Conservation (phyloP, 2,797 vertebrate species). For the Thalassophryne amazonica region DNA sequence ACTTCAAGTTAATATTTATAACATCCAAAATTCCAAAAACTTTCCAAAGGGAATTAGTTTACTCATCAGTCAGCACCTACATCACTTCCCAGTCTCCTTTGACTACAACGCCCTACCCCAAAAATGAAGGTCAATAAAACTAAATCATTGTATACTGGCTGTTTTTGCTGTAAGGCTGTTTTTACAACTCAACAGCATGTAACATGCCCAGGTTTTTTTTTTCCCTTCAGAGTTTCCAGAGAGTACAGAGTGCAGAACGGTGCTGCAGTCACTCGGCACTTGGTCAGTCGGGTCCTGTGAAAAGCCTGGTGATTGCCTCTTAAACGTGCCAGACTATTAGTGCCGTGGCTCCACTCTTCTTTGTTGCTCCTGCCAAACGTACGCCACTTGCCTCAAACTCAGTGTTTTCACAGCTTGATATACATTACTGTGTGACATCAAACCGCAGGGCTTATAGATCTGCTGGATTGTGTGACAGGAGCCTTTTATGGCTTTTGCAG, state of each 20-base stretch:
- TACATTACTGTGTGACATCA: conserved; percentile 62
- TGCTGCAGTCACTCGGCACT: conserved; percentile 38
- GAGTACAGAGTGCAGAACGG: conserved; percentile 14
- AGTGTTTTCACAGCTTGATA: conserved; percentile 67
- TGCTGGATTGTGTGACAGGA: conserved; percentile 57
- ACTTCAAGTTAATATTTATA: no score
- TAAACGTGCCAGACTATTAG: conserved; percentile 61
- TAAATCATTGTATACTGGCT: conserved; percentile 20
- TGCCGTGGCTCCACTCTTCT: conserved; percentile 37
- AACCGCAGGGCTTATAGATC: conserved; percentile 59
- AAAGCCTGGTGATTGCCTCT: conserved; percentile 42
- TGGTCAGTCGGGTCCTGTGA: conserved; percentile 44
- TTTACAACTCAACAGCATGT: conserved; percentile 33
- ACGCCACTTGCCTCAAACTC: conserved; percentile 53
- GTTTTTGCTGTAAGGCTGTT: conserved; percentile 11
- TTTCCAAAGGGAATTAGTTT: background rate
- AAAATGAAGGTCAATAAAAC: conserved; percentile 18
- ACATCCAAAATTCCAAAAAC: background rate
- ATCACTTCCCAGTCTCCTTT: background rate
- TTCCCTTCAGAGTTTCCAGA: conserved; percentile 38
- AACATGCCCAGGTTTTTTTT: conserved; percentile 13
- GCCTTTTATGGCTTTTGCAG: conserved; percentile 58
- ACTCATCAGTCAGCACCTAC: background rate
- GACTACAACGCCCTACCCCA: background rate
- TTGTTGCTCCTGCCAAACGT: conserved; percentile 64